A percentile compares a stretch with the other conserved stretches of the same genome.
Conservation (phyloP, 2,888 invertebrate genomes). For the Halocaridina rubra region DNA sequence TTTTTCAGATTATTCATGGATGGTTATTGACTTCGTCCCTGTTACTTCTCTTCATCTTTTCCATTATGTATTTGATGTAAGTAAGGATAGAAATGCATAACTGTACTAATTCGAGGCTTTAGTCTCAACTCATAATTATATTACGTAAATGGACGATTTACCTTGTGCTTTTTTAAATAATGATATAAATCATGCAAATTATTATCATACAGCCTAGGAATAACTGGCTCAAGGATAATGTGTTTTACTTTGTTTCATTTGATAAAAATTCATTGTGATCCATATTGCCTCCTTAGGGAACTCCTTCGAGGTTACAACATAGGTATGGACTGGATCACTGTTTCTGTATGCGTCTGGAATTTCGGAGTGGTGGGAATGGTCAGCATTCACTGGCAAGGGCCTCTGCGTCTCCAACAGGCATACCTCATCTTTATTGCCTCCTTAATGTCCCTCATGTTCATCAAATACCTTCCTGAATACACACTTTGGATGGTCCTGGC, state of each 20-base stretch:
- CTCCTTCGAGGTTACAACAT: constrained; percentile 92
- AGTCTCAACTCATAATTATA: no score
- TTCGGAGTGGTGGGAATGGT: constrained; percentile 98
- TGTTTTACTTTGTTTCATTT: neutral
- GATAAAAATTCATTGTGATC: neutral
- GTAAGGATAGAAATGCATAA: constrained; percentile 68
- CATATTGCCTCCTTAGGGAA: constrained; percentile 75
- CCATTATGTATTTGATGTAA: constrained; percentile 94
- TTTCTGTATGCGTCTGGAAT: constrained; percentile 93
- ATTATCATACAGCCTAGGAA: no score
- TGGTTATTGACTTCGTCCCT: constrained; percentile 97
- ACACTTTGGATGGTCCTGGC: constrained; percentile 97
- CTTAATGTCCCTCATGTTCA: constrained; percentile 97
- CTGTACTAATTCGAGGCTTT: no score
- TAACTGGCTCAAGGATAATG: no score
- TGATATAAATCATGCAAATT: no score
- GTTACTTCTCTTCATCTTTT: constrained; percentile 94
- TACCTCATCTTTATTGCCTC: constrained; percentile 98
- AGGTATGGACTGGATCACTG: constrained; percentile 93
- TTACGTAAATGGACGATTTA: no score
- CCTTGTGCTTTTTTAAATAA: no score
- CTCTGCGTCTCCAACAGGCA: constrained; percentile 86
- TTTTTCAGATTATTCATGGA: constrained; percentile 81
- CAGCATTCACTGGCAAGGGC: constrained; percentile 99
- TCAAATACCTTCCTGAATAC: constrained; percentile 99